Conservation (phyloP, 2,797 vertebrate species). For the Menidia menidia region DNA sequence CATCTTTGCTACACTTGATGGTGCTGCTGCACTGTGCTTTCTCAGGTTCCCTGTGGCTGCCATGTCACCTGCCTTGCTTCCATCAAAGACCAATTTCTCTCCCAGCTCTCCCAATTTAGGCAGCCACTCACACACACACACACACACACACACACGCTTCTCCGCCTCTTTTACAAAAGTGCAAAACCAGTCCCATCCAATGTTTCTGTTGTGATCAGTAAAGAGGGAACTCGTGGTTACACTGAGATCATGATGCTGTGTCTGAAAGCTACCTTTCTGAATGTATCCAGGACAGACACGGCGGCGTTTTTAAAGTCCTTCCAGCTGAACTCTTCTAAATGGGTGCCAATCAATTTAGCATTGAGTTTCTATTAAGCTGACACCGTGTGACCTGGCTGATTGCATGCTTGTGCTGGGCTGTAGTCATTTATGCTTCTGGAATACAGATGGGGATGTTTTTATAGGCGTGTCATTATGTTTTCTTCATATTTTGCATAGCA, state of each 20-base stretch:
- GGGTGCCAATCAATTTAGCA: slow-evolving; percentile 66
- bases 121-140: slow-evolving; percentile 56
- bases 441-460: slow-evolving; percentile 8
- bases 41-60: slow-evolving; percentile 40
- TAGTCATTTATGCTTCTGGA: neutral
- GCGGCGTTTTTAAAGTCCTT: slow-evolving; percentile 13
- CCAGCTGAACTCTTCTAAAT: slow-evolving; percentile 38
- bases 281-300: slow-evolving; percentile 42
- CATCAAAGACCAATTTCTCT: slow-evolving; percentile 62
- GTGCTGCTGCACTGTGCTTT: slow-evolving; percentile 64
- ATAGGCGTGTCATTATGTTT: slow-evolving; percentile 19
- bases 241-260: slow-evolving; percentile 7
- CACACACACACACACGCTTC: slow-evolving; percentile 31
- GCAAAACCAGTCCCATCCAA: slow-evolving; percentile 14
- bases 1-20: slow-evolving; percentile 64
- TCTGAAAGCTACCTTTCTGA: slow-evolving; percentile 36
- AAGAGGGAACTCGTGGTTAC: slow-evolving; percentile 20
- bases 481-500: slow-evolving; percentile 1
- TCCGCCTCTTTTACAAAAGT: slow-evolving; percentile 48
- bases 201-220: slow-evolving; percentile 57
- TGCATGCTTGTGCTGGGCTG: neutral
- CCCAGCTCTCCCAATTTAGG: slow-evolving; percentile 61
- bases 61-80: slow-evolving; percentile 53
- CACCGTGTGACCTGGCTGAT: slow-evolving; percentile 38
- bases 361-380: slow-evolving; percentile 57